Evolutionary conservation across 2,113 vertebrate species (phyloP).

Genomic region (Nycticryphes semicollaris): DNA sequence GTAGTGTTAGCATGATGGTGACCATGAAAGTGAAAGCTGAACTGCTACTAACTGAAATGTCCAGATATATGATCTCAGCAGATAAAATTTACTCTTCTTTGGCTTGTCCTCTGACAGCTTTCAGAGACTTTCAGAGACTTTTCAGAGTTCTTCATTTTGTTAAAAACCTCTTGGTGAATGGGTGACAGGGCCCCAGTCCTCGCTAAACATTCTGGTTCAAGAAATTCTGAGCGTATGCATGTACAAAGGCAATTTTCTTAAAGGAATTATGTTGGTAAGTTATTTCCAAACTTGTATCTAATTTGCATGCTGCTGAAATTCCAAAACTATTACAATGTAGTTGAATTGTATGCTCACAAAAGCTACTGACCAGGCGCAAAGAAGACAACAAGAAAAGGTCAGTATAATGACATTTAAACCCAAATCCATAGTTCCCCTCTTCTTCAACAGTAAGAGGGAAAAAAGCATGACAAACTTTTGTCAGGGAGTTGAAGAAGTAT

Average conservation of each 20-base stretch:
- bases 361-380: neutral
- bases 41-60: constrained; percentile 31
- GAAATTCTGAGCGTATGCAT: neutral
- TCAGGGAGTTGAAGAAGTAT: constrained; percentile 21
- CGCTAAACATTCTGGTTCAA: neutral
- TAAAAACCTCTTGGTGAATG: neutral
- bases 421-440: neutral
- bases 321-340: neutral
- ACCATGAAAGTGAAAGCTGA: neutral
- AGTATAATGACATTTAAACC: neutral
- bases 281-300: neutral
- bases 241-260: neutral
- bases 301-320: neutral
- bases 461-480: constrained; percentile 35
- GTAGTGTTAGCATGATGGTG: neutral
- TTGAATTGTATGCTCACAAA: neutral
- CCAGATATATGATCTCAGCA: neutral
- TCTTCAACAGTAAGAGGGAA: constrained; percentile 7
- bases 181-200: neutral
- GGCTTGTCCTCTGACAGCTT: neutral
- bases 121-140: neutral
- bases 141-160: neutral
- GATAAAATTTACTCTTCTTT: neutral
- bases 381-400: neutral
- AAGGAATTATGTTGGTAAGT: neutral